Evolutionary conservation across 2,113 vertebrate genomes (phyloP), one percentile per base, ranked within the genome.

Genomic region (Pyrgilauda ruficollis): DNA sequence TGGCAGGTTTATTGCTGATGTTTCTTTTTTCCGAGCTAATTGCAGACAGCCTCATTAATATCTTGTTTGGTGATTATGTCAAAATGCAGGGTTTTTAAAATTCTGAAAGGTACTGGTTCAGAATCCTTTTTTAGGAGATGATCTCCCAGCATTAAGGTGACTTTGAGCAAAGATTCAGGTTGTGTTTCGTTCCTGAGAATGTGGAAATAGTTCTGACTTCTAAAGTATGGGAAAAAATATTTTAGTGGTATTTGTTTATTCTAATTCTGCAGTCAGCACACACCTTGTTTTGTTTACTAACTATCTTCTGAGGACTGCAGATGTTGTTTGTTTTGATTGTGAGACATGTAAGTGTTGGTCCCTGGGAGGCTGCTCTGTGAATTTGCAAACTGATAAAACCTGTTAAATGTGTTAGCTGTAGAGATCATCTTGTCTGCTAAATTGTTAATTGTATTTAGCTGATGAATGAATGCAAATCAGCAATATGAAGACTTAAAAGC

Each of bases 321-420:
- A 61, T 86, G 91, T 84, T 94, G 94, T 96, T 96, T 96, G 84
- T 96, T 96, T 93, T 94, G 82, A 68, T 93, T 94, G 72, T 90
- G 86, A 84, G 83, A 87, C 58, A 49, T 75, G 24, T 56, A 96
- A 95, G 91, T 85, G 87, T 92, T 93, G 46, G 69, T 70, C 80
- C 44, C 90, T 75, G 69, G 76, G 90, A 93, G 96, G 41, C 4
- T 86, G 80, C 82, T 90, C 84, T 59, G 53, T 41, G 82, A 83
- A 95, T 96, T 52, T 97, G 82, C 84, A 94, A 94, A 95, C 95
- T 88, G 85, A 90, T 87, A 96, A 88, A 95, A 95, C 94, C 89
- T 90, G 94, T 95, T 72, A 69, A 90, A 76, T 93, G n/a, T 76
- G 80, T 84, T 93, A 81, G 69, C 44, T 81, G 23, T 23, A 68